A percentile compares a stretch with the other conserved stretches of the same genome.
Evolutionary conservation across 2,888 invertebrate species (phyloP).

Genomic region (Conops quadrifasciatus): DNA sequence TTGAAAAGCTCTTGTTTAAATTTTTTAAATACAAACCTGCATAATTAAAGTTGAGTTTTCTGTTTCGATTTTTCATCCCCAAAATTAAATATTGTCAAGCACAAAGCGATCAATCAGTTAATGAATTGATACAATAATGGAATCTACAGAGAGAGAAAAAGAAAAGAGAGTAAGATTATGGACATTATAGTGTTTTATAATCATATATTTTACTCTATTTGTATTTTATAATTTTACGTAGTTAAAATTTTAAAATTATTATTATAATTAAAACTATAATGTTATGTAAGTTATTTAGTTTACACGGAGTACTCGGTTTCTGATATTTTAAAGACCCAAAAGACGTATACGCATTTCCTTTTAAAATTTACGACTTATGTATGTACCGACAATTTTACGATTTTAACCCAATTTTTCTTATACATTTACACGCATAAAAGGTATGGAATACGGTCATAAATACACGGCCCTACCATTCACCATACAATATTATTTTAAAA

Average conservation of each 20-base stretch:
- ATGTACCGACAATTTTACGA: background rate
- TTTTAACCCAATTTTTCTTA: background rate
- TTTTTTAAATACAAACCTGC: slow-evolving; percentile 56
- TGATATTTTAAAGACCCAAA: background rate
- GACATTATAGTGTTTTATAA: too few relatives aligned
- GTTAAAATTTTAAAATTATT: too few relatives aligned
- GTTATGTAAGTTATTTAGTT: too few relatives aligned
- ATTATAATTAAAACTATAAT: too few relatives aligned
- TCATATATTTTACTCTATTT: too few relatives aligned
- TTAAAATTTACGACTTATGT: background rate
- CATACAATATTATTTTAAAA: background rate
- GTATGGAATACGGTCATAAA: background rate
- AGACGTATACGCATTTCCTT: background rate
- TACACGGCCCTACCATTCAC: background rate
- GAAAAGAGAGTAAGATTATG: slow-evolving; percentile 1
- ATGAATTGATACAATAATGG: slow-evolving; percentile 50
- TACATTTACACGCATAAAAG: too few relatives aligned
- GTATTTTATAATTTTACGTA: too few relatives aligned
- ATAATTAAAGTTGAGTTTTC: slow-evolving; percentile 61
- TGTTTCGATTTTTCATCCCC: slow-evolving; percentile 64
- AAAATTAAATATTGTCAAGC: slow-evolving; percentile 50
- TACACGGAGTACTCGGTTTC: background rate
- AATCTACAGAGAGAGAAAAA: slow-evolving; percentile 51
- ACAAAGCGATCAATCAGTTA: slow-evolving; percentile 54
- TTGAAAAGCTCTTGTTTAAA: background rate